Percentiles rank a stretch among this genome's conserved stretches.
Evolutionary conservation across 2,797 vertebrate species (phyloP).

Genomic region (Gadopsis marmoratus): DNA sequence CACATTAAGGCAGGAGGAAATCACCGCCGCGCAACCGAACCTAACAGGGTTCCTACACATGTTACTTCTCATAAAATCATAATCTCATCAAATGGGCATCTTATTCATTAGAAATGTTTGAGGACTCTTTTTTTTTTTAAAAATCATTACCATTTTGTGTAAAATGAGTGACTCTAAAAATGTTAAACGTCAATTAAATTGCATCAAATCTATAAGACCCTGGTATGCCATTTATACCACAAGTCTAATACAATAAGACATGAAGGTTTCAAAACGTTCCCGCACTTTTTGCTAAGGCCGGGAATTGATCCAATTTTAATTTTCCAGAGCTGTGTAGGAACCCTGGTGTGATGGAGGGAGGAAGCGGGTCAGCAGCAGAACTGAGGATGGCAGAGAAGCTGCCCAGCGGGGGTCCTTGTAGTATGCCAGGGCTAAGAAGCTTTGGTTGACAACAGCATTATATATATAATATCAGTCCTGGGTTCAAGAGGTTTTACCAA

Average conservation of each 20-base stretch:
- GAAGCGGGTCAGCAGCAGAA: slow-evolving; percentile 55
- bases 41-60: slow-evolving; percentile 57
- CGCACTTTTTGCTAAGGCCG: background rate
- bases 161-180: slow-evolving; percentile 6
- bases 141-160: background rate
- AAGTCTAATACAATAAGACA: background rate
- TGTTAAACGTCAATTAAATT: background rate
- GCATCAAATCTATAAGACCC: background rate
- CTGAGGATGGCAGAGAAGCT: slow-evolving; percentile 55
- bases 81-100: no score
- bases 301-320: background rate
- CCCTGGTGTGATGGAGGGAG: slow-evolving; percentile 39
- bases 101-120: background rate
- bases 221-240: background rate
- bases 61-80: background rate
- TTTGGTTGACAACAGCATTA: slow-evolving; percentile 42
- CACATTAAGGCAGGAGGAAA: slow-evolving; percentile 17
- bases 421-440: slow-evolving; percentile 63
- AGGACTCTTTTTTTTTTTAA: no score
- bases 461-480: slow-evolving; percentile 47
- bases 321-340: slow-evolving; percentile 61
- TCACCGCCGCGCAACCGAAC: fast-evolving
- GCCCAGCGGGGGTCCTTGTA: slow-evolving; percentile 58
- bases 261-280: background rate
- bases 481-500: slow-evolving; percentile 22